Evolutionary conservation across 2,797 vertebrate genomes (phyloP).

Genomic region (Micropoecilia bifurca): DNA sequence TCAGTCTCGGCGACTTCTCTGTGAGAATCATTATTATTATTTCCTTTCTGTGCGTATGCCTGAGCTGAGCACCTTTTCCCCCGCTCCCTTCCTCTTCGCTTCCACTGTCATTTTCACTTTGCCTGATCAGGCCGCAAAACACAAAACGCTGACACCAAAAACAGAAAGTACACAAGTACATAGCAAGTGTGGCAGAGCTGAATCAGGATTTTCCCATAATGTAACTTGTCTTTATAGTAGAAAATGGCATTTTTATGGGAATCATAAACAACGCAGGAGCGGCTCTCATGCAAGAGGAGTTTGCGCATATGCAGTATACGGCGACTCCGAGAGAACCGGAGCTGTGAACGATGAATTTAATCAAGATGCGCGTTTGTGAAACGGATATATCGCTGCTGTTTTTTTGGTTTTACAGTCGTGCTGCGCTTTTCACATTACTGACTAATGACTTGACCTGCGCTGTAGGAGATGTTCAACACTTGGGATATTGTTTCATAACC

Average conservation of each 20-base stretch:
- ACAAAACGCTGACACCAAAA: slow-evolving; percentile 63
- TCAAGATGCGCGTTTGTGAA: slow-evolving; percentile 8
- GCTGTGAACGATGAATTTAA: slow-evolving; percentile 15
- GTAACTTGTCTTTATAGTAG: slow-evolving; percentile 45
- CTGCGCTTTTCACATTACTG: not conserved
- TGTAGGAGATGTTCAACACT: not conserved
- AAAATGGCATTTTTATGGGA: slow-evolving; percentile 56
- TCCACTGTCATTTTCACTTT: slow-evolving; percentile 31
- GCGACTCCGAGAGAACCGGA: slow-evolving; percentile 16
- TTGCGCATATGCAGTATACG: slow-evolving; percentile 11
- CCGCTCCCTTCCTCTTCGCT: not conserved
- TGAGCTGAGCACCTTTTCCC: not conserved
- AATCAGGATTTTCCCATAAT: slow-evolving; percentile 58
- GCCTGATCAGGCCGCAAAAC: slow-evolving; percentile 47
- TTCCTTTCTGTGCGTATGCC: slow-evolving; percentile 2
- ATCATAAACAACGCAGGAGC: slow-evolving; percentile 51
- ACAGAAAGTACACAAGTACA: slow-evolving; percentile 51
- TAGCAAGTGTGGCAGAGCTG: slow-evolving; percentile 57
- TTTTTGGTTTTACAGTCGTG: not conserved
- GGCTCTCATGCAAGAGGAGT: slow-evolving; percentile 30
- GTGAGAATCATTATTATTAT: slow-evolving; percentile 4
- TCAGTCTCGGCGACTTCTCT: slow-evolving; percentile 21
- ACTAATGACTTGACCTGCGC: not conserved
- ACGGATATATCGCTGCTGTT: not conserved
- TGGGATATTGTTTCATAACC: not conserved